Conservation (phyloP, 2,113 vertebrate genomes). For the Menidia beryllina region DNA sequence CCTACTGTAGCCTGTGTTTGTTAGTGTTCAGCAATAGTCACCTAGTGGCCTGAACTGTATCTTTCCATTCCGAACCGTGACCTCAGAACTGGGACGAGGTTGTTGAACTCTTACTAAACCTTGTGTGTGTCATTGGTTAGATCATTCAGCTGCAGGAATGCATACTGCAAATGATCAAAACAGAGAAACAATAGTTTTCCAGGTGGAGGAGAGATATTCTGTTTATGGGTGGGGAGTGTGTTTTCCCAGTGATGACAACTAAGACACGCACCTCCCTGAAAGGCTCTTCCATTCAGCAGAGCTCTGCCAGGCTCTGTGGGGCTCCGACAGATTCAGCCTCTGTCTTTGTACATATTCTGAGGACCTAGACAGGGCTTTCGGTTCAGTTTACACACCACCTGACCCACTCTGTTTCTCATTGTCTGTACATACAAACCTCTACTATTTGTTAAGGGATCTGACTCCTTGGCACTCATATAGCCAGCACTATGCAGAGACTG, state of each 20-base stretch:
- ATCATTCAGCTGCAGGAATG: constrained; percentile 51
- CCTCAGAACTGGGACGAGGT: constrained; percentile 71
- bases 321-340: constrained; percentile 39
- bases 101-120: constrained; percentile 48
- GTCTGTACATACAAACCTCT: constrained; percentile 78
- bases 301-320: constrained; percentile 63
- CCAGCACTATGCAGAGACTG: constrained; percentile 86
- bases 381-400: constrained; percentile 73
- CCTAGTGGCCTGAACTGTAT: constrained; percentile 74
- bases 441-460: constrained; percentile 76
- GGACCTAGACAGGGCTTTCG: constrained; percentile 46
- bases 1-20: constrained; percentile 51
- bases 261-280: constrained; percentile 24
- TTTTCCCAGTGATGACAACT: constrained; percentile 11
- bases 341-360: constrained; percentile 76
- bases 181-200: background rate
- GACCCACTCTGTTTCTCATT: constrained; percentile 63
- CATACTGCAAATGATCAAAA: constrained; percentile 49
- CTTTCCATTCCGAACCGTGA: constrained; percentile 69
- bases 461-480: constrained; percentile 81
- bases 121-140: constrained; percentile 42
- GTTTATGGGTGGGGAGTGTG: constrained; percentile 1
- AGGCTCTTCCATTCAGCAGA: constrained; percentile 60
- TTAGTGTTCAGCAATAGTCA: constrained; percentile 63
- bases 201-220: background rate